phyloP scores from a whole-genome alignment of 2,888 invertebrate species.

The Papilio protenor region DNA sequence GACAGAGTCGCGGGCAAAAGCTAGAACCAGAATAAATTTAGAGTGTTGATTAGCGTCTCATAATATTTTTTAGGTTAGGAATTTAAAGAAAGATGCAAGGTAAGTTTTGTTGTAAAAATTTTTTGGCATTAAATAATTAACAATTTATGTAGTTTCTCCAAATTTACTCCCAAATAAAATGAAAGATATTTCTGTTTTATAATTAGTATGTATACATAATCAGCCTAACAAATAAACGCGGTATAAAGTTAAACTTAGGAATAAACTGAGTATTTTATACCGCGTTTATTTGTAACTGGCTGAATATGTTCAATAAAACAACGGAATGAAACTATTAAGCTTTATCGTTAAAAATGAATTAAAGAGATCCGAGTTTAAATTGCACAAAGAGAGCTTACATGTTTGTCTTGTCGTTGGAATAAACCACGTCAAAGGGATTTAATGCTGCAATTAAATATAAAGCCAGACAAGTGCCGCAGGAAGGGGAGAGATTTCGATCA shows the following conservation, averaged over 20 bases:
- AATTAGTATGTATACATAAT: not conserved
- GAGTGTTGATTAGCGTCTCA: not conserved
- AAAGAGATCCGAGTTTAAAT: not conserved
- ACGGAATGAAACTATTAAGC: not conserved
- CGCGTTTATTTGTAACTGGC: too few species aligned
- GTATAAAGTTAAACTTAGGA: too few species aligned
- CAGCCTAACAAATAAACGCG: too few species aligned
- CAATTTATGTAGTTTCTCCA: too few species aligned
- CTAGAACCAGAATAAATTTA: not conserved
- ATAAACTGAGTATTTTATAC: too few species aligned
- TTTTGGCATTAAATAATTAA: too few species aligned
- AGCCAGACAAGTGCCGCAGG: not conserved
- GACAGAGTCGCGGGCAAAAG: too few species aligned
- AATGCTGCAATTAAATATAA: constrained; percentile 17
- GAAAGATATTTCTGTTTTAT: too few species aligned
- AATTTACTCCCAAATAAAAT: too few species aligned
- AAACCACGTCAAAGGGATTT: constrained; percentile 16
- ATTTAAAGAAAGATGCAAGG: too few species aligned
- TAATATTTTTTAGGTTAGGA: not conserved
- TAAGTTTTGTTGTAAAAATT: too few species aligned
- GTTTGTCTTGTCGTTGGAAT: constrained; percentile 7
- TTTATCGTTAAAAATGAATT: not conserved
- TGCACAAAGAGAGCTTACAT: not conserved
- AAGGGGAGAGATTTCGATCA: constrained; percentile 27
- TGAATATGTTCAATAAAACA: not conserved